A percentile compares a stretch with the other conserved stretches of the same genome.
phyloP scores from a whole-genome alignment of 2,113 vertebrate species.

The Otus sunia region DNA sequence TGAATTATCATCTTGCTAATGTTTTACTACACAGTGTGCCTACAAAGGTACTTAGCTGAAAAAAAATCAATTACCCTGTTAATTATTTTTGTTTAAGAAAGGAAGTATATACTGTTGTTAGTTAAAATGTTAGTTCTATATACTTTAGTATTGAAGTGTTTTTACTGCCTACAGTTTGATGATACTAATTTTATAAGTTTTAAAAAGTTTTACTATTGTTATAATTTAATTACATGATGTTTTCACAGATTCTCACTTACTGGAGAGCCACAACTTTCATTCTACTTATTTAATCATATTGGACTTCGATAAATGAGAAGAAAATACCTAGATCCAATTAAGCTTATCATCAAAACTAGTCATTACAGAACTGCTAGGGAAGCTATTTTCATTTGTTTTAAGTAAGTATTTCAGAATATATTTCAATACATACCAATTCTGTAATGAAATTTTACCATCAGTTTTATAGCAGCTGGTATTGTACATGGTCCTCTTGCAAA shows the following conservation, averaged over 20 bases:
- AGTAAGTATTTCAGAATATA: not conserved
- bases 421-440: not conserved
- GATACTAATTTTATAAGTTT: not conserved
- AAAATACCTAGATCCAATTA: not conserved
- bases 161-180: not conserved
- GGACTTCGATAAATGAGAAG: not conserved
- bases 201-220: not conserved
- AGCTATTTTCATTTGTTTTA: not conserved
- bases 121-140: not conserved
- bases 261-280: not conserved
- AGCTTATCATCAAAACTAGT: not conserved
- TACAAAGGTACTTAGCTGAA: not conserved
- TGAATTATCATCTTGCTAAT: not conserved
- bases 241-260: not conserved
- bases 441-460: not conserved
- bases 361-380: not conserved
- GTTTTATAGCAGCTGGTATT: not conserved
- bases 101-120: not conserved
- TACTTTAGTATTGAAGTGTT: not conserved
- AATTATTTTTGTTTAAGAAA: constrained; percentile 12
- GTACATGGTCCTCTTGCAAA: not conserved
- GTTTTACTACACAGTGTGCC: not conserved
- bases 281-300: not conserved
- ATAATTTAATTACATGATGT: not conserved
- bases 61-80: not conserved